Percentiles rank a stretch among this genome's conserved stretches.
Conservation (phyloP, 2,113 vertebrate genomes). For the Anoura caudifer region DNA sequence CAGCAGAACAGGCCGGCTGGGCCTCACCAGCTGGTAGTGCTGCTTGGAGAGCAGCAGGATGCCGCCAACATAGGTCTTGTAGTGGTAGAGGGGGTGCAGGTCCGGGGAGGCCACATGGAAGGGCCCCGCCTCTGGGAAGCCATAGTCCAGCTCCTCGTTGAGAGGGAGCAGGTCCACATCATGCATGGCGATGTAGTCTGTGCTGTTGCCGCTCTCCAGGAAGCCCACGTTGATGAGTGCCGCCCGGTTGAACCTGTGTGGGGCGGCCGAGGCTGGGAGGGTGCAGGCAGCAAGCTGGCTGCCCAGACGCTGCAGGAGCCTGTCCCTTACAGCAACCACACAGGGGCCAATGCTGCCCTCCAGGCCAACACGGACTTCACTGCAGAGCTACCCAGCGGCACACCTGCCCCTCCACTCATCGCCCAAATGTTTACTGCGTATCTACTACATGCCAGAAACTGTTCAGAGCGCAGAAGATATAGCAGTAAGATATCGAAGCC, state of each 20-base stretch:
- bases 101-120: slow-evolving; percentile 97
- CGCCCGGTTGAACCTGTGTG: slow-evolving; percentile 92
- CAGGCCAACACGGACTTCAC: background rate
- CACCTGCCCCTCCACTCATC: background rate
- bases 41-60: slow-evolving; percentile 96
- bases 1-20: background rate
- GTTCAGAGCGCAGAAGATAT: background rate
- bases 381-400: background rate
- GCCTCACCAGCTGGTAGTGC: slow-evolving; percentile 91
- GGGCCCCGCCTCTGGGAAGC: slow-evolving; percentile 92
- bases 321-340: no score
- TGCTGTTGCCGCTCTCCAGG: slow-evolving; percentile 94
- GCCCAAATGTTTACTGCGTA: background rate
- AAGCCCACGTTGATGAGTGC: slow-evolving; percentile 96
- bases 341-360: background rate
- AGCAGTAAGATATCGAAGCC: background rate
- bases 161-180: slow-evolving; percentile 96
- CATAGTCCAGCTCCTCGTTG: slow-evolving; percentile 93
- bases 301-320: background rate
- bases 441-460: background rate
- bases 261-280: accelerated
- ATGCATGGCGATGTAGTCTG: slow-evolving; percentile 98
- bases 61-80: slow-evolving; percentile 96
- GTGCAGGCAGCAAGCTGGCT: accelerated
- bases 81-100: slow-evolving; percentile 97